A percentile compares a stretch with the other conserved stretches of the same genome.
These are phyloP conservation scores for Piscicola geometra DNA, from an alignment of 2,888 invertebrate species.

Conservation along the genomic window DNA sequence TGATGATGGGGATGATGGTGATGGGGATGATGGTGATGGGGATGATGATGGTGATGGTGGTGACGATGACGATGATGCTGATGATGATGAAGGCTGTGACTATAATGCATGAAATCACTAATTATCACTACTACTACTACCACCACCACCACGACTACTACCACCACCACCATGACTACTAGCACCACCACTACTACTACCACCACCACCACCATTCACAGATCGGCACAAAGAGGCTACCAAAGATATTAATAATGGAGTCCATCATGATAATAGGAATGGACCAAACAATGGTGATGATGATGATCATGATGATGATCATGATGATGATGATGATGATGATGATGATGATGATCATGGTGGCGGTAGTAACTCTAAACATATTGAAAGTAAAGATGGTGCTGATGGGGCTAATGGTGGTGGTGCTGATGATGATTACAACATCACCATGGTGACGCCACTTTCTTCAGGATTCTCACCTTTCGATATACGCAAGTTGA, in stretches of 20 bases:
- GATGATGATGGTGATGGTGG: background rate
- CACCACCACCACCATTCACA: too few relatives aligned
- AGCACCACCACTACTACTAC: too few relatives aligned
- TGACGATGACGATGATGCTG: background rate
- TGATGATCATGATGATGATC: background rate
- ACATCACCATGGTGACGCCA: constrained; percentile 30
- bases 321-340: too few relatives aligned
- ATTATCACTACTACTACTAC: too few relatives aligned
- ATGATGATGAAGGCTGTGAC: too few relatives aligned
- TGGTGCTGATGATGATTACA: constrained; percentile 5
- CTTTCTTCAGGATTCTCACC: constrained; percentile 23
- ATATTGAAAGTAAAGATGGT: background rate
- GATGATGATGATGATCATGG: too few relatives aligned
- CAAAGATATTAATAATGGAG: background rate
- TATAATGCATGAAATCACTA: too few relatives aligned
- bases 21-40: too few relatives aligned
- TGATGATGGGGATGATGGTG: too few relatives aligned
- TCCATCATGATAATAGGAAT: background rate
- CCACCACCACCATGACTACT: too few relatives aligned
- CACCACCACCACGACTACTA: too few relatives aligned
- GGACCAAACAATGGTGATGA: background rate
- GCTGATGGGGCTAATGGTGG: background rate
- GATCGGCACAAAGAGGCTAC: background rate
- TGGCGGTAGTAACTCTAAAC: too few relatives aligned
- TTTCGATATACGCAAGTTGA: background rate